Evolutionary conservation across 2,888 invertebrate genomes (phyloP).

Genomic region (Drosophila silvestris): DNA sequence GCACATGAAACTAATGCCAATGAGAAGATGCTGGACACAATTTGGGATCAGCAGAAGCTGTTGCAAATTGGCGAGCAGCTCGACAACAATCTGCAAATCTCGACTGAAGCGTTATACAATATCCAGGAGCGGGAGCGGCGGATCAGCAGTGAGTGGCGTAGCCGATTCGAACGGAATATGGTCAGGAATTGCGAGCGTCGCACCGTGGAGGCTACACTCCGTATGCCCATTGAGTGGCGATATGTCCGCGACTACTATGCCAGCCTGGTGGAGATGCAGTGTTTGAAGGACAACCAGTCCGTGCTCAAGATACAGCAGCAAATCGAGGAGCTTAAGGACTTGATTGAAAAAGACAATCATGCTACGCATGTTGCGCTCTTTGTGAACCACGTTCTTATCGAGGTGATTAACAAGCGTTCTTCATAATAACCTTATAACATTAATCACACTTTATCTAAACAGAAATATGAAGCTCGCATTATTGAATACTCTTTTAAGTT

Average conservation of each 20-base stretch:
- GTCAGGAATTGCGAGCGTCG: neutral
- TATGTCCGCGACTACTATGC: conserved; percentile 32
- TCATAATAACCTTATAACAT: neutral
- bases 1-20: neutral
- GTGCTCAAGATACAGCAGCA: conserved; percentile 11
- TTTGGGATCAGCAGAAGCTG: conserved; percentile 36
- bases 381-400: conserved; percentile 8
- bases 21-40: conserved; percentile 1
- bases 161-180: neutral
- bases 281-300: conserved; percentile 3
- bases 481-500: neutral
- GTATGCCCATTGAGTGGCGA: conserved; percentile 45
- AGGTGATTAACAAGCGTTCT: conserved; percentile 15
- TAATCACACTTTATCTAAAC: neutral
- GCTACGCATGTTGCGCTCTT: neutral
- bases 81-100: neutral
- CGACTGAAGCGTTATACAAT: neutral
- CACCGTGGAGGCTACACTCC: neutral
- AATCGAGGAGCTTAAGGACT: conserved; percentile 4
- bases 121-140: neutral
- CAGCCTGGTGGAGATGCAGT: conserved; percentile 28
- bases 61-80: conserved; percentile 34
- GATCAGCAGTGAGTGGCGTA: neutral
- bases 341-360: neutral
- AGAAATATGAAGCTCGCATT: conserved; percentile 25